Evolutionary conservation across 2,888 invertebrate species (phyloP).

Genomic region (Drosophila austrosaltans): DNA sequence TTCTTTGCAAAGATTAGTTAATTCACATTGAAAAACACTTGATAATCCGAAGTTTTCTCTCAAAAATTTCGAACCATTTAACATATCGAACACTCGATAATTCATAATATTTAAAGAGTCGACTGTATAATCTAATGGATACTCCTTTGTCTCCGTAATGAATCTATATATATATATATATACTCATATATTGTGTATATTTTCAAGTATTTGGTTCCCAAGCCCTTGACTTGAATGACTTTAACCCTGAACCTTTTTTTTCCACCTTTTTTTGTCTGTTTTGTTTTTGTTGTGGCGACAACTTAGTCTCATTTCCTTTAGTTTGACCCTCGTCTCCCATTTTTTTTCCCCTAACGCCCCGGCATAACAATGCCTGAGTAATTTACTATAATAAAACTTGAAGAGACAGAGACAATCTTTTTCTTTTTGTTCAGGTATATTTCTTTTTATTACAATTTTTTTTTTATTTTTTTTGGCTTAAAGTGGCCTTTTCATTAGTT

Average conservation of each 20-base stretch:
- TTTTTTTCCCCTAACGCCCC: not conserved
- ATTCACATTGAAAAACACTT: no score
- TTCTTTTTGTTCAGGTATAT: not conserved
- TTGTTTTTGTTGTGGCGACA: not conserved
- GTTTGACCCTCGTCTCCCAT: constrained; percentile 1
- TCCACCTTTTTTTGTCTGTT: not conserved
- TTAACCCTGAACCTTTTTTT: constrained; percentile 11
- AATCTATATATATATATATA: no score
- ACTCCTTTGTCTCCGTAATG: not conserved
- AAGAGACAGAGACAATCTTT: not conserved
- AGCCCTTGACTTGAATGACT: constrained; percentile 10
- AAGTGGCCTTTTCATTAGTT: constrained; percentile 4
- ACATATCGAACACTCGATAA: no score
- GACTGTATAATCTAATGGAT: not conserved
- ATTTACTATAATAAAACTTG: constrained; percentile 7
- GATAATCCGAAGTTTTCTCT: no score
- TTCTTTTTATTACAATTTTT: not conserved
- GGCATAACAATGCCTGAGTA: constrained; percentile 6
- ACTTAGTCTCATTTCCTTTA: constrained; percentile 1
- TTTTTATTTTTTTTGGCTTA: not conserved
- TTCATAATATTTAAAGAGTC: no score
- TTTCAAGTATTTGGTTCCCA: not conserved
- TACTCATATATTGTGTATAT: not conserved
- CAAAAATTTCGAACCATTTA: no score
- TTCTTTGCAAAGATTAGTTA: no score